phyloP scores from a whole-genome alignment of 2,888 invertebrate genomes.

The Agonopterix arenella region DNA sequence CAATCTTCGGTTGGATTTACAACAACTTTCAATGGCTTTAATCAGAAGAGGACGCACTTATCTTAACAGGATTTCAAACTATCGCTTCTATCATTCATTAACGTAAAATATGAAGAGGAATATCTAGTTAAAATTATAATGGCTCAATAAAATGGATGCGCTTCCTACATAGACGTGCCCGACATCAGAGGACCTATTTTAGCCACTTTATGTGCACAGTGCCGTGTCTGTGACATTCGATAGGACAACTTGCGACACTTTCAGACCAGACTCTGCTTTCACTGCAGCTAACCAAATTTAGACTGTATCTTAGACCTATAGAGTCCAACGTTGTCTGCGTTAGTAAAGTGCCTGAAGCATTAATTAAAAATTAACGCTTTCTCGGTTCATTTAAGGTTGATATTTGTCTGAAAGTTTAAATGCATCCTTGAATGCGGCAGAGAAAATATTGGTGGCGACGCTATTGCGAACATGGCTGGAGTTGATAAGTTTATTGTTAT shows the following conservation, averaged over 20 bases:
- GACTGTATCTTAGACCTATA: slow-evolving; percentile 21
- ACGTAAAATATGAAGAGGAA: slow-evolving; percentile 24
- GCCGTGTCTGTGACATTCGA: slow-evolving; percentile 56
- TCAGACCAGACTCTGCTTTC: slow-evolving; percentile 2
- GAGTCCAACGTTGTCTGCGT: slow-evolving; percentile 19
- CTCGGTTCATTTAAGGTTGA: slow-evolving; percentile 30
- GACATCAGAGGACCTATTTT: slow-evolving; percentile 60
- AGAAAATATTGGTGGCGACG: slow-evolving; percentile 40
- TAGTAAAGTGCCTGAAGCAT: slow-evolving; percentile 7
- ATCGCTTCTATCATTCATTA: not conserved
- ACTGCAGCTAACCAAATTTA: slow-evolving; percentile 20
- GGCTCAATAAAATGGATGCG: slow-evolving; percentile 35
- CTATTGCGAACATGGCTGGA: slow-evolving; percentile 35
- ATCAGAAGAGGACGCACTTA: too few relatives aligned
- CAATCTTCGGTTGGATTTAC: too few relatives aligned
- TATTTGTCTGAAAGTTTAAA: slow-evolving; percentile 30
- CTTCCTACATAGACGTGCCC: slow-evolving; percentile 40
- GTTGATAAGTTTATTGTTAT: slow-evolving; percentile 53
- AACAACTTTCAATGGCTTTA: too few relatives aligned
- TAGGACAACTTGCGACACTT: slow-evolving; percentile 53
- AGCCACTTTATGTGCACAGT: slow-evolving; percentile 54
- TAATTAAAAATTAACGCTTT: slow-evolving; percentile 40
- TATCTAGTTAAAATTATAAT: slow-evolving; percentile 31
- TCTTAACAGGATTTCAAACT: too few relatives aligned
- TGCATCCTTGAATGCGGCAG: slow-evolving; percentile 21